Conservation (phyloP, 2,113 vertebrate species). For the Steatornis caripensis region DNA sequence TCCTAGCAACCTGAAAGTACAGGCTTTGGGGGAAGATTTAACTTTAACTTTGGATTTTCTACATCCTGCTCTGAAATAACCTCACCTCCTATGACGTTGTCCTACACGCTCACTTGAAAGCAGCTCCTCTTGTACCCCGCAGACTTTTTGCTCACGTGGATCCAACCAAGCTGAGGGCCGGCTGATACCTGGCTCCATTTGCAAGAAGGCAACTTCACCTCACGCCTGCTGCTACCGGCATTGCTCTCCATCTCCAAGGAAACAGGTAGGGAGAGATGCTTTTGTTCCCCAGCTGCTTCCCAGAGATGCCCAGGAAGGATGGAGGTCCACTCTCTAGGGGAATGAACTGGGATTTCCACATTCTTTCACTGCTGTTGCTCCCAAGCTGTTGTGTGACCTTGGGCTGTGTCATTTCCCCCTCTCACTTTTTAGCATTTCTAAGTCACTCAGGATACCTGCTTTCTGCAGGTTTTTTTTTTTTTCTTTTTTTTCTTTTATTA, state of each 20-base stretch:
- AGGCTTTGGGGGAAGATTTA: background rate
- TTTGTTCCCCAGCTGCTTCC: background rate
- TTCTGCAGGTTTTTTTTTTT: background rate
- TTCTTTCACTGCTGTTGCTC: background rate
- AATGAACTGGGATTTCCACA: background rate
- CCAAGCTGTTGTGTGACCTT: background rate
- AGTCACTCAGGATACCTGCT: background rate
- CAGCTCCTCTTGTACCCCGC: background rate
- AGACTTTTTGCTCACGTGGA: background rate
- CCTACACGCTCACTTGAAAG: background rate
- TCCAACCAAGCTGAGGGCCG: background rate
- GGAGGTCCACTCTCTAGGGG: background rate
- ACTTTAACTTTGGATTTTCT: background rate
- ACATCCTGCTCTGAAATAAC: background rate
- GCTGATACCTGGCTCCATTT: background rate
- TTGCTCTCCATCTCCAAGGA: slow-evolving; percentile 4
- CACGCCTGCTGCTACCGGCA: background rate
- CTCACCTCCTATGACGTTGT: background rate
- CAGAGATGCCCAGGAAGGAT: background rate
- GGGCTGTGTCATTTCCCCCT: background rate
- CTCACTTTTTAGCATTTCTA: background rate
- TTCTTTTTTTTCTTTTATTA: no score
- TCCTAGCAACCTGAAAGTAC: background rate
- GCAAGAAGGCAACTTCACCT: background rate
- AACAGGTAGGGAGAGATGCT: background rate